Base-by-base conservation (phyloP, 1,140 invertebrate genomes). In the Gonioctena quinquepunctata region DNA sequence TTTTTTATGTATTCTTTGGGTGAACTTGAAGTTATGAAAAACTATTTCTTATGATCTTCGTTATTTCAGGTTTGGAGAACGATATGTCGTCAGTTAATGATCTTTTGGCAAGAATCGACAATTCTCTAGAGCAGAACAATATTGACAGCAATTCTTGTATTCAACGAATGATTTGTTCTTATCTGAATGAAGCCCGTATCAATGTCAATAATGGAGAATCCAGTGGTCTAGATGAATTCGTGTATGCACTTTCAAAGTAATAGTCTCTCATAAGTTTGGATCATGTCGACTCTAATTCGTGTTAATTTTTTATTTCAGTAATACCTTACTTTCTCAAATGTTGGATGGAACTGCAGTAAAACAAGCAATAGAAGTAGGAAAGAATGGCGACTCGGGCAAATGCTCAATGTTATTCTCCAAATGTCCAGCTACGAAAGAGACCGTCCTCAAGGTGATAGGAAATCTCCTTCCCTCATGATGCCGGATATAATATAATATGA, bases 111-210 rank as follows among this genome's bases (percentile, higher is more conserved):
- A 89, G 87, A 77, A 83, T 94, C n/a, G 92, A 94, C 73, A 89
- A 91, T 66, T 86, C 88, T 0, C 76, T 94, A 4, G 88, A 88
- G 1, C 87, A 90, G 68, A 88, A 93, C 71, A 91, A 93, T 67
- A 90, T 94, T 22, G 92, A 94, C 77, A 92, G 92, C 0, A 89
- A 89, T 1, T 90, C 89, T 6, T 94, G 93, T 76, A 89, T 92
- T 86, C 92, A 94, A 81, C 87, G 92, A 49, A 87, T 92, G 3
- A 87, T 92, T 11, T 94, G 93, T 71, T 89, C 89, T 1, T 93
- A 93, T 76, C 87, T 93, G 2, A 89, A 91, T 68, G 86, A 90
- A 19, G 90, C 91, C 0, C 87, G 87, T 33, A 87, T 88, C 57
- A 89, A 89, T 63, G 85, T 88, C 73, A 81, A 87, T 52, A 82